phyloP scores from a whole-genome alignment of 2,888 invertebrate genomes.

The Tenthredo distinguenda region DNA sequence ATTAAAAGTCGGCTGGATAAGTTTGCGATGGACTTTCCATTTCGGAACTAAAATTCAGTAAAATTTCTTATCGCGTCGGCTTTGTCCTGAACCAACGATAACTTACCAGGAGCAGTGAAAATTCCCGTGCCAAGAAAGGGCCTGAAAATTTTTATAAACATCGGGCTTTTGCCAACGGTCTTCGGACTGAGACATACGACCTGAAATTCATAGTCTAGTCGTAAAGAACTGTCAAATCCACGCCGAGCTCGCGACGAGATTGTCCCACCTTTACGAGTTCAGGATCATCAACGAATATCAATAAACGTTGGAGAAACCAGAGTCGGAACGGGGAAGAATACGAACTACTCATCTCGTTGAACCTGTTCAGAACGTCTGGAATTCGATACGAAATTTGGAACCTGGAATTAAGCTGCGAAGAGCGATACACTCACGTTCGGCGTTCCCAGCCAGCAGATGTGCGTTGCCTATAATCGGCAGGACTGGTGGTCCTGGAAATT shows the following conservation, averaged over 20 bases:
- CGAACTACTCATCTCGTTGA: neutral
- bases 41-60: constrained; percentile 60
- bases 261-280: neutral
- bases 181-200: neutral
- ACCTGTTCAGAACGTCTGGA: neutral
- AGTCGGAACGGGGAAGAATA: neutral
- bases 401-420: neutral
- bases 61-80: neutral
- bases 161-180: neutral
- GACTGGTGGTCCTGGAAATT: neutral
- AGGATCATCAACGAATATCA: neutral
- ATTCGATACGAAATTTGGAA: neutral
- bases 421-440: neutral
- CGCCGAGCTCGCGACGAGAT: neutral
- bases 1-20: constrained; percentile 84
- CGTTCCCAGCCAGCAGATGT: neutral
- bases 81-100: neutral
- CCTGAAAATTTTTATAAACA: neutral
- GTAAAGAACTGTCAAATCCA: too few relatives aligned
- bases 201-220: neutral
- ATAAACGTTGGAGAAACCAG: neutral
- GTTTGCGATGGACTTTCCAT: constrained; percentile 82
- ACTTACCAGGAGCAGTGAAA: constrained; percentile 55
- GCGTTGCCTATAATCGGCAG: constrained; percentile 17
- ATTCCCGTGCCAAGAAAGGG: neutral